Percentiles rank a stretch among this genome's conserved stretches.
phyloP scores from a whole-genome alignment of 2,113 vertebrate species.

The Machaerirhynchus nigripectus region DNA sequence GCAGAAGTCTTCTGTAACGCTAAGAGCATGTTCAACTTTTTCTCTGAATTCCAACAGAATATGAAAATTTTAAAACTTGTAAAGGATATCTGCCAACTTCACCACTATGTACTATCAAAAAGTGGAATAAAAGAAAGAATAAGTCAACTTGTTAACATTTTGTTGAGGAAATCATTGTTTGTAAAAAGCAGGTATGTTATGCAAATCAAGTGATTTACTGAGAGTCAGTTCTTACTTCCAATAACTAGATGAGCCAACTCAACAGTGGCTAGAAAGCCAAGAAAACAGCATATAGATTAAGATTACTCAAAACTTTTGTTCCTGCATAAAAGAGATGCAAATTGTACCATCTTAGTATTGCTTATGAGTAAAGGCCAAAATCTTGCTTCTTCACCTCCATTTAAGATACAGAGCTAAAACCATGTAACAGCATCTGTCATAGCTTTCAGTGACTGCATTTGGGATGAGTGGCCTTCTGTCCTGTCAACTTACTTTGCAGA shows the following conservation, averaged over 20 bases:
- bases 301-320: slow-evolving; percentile 45
- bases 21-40: background rate
- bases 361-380: background rate
- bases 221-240: slow-evolving; percentile 38
- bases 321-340: slow-evolving; percentile 33
- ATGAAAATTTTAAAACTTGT: background rate
- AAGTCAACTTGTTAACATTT: slow-evolving; percentile 17
- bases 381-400: background rate
- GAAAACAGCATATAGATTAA: slow-evolving; percentile 47
- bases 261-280: slow-evolving; percentile 41
- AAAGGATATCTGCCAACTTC: background rate
- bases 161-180: background rate
- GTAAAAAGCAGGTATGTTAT: slow-evolving; percentile 52
- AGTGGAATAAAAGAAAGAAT: background rate
- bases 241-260: slow-evolving; percentile 38
- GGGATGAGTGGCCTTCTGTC: background rate
- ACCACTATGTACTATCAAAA: background rate
- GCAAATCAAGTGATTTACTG: slow-evolving; percentile 42
- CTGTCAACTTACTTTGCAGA: background rate
- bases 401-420: background rate
- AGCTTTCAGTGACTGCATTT: background rate
- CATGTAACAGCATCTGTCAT: background rate
- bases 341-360: background rate
- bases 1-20: background rate
- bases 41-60: background rate